Conservation (phyloP, 2,888 invertebrate genomes). For the Agrotis exclamationis region DNA sequence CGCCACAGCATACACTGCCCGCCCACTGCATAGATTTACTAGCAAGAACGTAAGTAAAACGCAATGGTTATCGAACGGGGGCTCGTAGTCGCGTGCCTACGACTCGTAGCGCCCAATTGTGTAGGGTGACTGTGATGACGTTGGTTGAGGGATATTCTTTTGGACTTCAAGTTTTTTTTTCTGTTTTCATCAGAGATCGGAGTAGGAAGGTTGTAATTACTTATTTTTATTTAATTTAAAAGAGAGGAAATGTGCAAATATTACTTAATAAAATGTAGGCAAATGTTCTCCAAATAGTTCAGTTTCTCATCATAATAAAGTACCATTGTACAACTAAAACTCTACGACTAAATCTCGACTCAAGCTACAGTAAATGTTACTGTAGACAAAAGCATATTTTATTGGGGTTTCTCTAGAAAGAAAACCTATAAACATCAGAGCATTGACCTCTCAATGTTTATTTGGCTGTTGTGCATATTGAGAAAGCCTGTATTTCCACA, state of each 20-base stretch:
- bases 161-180: neutral
- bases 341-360: no score
- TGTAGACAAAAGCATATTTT: neutral
- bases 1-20: conserved; percentile 31
- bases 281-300: no score
- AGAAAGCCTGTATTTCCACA: neutral
- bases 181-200: no score
- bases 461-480: neutral
- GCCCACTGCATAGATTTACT: conserved; percentile 28
- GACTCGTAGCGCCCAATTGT: conserved; percentile 34
- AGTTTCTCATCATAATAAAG: no score
- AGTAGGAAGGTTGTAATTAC: no score
- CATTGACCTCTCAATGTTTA: neutral
- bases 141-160: neutral
- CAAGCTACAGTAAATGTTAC: no score
- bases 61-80: conserved; percentile 52
- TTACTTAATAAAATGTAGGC: no score
- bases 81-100: conserved; percentile 38
- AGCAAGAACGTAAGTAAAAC: conserved; percentile 44
- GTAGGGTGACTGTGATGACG: conserved; percentile 27
- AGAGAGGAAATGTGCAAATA: no score
- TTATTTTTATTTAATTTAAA: no score
- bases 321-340: no score
- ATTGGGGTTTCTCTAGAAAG: neutral
- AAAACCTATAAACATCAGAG: neutral